Evolutionary conservation across 92 coral and sea anemone genomes (phyloP).

Genomic region (Anthopleura xanthogrammica): DNA sequence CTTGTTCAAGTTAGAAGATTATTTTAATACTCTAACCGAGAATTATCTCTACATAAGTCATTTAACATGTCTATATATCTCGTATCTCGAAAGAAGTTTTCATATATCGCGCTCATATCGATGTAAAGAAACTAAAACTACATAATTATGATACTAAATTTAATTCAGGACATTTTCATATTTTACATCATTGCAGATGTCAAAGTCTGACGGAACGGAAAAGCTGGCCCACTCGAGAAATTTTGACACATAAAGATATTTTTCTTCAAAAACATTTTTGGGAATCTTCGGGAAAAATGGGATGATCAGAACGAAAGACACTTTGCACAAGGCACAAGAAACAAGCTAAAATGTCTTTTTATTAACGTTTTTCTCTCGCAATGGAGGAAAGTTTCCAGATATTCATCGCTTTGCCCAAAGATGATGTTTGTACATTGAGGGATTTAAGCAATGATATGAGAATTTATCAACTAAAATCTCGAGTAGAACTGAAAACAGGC

Average conservation of each 20-base stretch:
- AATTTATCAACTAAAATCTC: slow-evolving; percentile 83
- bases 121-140: too few relatives aligned
- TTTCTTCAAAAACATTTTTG: neutral
- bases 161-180: neutral
- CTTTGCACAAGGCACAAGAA: neutral
- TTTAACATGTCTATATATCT: neutral
- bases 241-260: neutral
- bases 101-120: neutral
- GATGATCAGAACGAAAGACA: neutral
- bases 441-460: slow-evolving; percentile 47
- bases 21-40: neutral
- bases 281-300: neutral
- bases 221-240: neutral
- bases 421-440: slow-evolving; percentile 76
- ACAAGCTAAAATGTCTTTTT: neutral
- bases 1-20: neutral
- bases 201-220: neutral
- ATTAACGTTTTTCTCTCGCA: neutral
- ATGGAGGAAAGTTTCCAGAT: slow-evolving; percentile 54
- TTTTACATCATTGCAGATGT: neutral
- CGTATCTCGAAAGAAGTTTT: too few relatives aligned
- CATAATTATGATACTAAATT: too few relatives aligned
- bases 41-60: neutral
- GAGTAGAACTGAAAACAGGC: slow-evolving; percentile 83
- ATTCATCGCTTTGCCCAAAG: slow-evolving; percentile 79